Percentiles rank a stretch among this genome's conserved stretches.
Evolutionary conservation across 2,888 invertebrate species (phyloP).

Genomic region (Drosophila mettleri): DNA sequence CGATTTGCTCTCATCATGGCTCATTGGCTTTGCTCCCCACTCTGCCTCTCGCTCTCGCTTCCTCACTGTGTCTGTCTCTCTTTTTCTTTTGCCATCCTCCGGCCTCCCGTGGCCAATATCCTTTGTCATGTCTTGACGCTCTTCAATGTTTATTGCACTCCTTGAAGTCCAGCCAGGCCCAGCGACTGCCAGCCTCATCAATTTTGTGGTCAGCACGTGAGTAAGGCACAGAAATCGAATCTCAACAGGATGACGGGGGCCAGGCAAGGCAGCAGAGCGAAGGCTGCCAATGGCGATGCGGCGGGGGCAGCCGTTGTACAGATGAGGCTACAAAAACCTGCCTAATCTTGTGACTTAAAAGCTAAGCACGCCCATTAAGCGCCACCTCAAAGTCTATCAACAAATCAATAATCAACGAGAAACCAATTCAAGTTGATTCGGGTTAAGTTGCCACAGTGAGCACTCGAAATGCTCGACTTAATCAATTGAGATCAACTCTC

Average conservation of each 20-base stretch:
- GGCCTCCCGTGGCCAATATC: conserved; percentile 36
- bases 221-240: conserved; percentile 16
- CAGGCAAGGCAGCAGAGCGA: neutral
- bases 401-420: conserved; percentile 11
- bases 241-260: neutral
- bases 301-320: neutral
- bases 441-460: neutral
- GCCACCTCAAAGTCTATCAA: conserved; percentile 4
- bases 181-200: conserved; percentile 59
- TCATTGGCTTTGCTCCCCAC: conserved; percentile 65
- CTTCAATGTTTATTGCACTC: conserved; percentile 67
- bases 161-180: conserved; percentile 17
- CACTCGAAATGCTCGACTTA: neutral
- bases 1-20: conserved; percentile 74
- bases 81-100: neutral
- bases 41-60: neutral
- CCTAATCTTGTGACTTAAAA: conserved; percentile 26
- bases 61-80: neutral
- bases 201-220: conserved; percentile 66
- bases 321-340: conserved; percentile 8
- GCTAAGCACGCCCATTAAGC: neutral
- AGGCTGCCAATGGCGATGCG: neutral
- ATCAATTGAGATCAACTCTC: neutral
- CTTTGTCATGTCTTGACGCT: conserved; percentile 64
- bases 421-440: neutral